Base-by-base conservation (phyloP, 2,888 invertebrate species). In the Drosophila macrothrix region DNA sequence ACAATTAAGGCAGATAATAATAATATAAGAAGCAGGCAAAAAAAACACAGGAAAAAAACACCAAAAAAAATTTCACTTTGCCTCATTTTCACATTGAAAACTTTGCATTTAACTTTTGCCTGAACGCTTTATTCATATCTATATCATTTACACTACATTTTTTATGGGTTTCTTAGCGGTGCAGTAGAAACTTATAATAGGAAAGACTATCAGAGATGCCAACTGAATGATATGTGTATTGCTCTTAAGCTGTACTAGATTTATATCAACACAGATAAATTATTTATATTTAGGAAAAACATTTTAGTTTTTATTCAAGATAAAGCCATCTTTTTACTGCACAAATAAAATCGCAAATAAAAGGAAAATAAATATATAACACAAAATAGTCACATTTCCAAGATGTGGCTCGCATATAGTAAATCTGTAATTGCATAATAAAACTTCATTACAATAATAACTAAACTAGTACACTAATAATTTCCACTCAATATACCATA, bases 1-100 rank as follows among this genome's bases (percentile, higher is more conserved):
- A 88, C 88, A 88, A 89, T 88, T 88, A 88, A 79, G 82, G 77
- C 80, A 85, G 89, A 89, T 89, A 88, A 89, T 89, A 83, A 84
- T 88, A 79, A 88, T 83, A 88, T 77, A 75, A 79, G 81, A 67
- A 77, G 37, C 67, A 59, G 77, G 68, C 72, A 76, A 62, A 59
- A 46, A 25, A 49, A 54, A n/a, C n/a, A n/a, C n/a, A n/a, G n/a
- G n/a, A n/a, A 52, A 74, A 67, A 58, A 52, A 25, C 1, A 49
- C 31, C 16, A 31, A 31, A 73, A 71, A 67, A 71, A 76, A 88
- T 84, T 88, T 88, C 78, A 79, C 77, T 80, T 88, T 80, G 71
- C 58, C 87, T 78, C 83, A 82, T 87, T 88, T 87, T 83, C 88
- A 71, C 84, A 80, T 78, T 78, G 31, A 74, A 83, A 88, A 87